Percentiles rank a stretch among this genome's conserved stretches.
Conservation (phyloP, 2,113 vertebrate species). For the Lanius ludovicianus region DNA sequence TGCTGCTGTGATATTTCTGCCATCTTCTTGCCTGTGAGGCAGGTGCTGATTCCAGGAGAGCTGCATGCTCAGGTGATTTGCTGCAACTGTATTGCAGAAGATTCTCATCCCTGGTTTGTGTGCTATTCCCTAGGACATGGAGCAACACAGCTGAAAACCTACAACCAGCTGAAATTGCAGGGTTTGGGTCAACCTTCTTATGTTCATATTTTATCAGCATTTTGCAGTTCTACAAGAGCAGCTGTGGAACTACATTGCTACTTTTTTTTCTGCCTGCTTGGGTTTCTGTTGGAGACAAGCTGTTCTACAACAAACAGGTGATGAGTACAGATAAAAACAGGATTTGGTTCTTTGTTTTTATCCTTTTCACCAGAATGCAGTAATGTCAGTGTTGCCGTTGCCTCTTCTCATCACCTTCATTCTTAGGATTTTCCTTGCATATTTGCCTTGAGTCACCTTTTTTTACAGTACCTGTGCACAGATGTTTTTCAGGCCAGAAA, state of each 20-base stretch:
- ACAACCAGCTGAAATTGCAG: not conserved
- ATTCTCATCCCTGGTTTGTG: not conserved
- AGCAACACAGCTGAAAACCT: not conserved
- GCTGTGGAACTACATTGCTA: not conserved
- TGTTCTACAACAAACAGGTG: not conserved
- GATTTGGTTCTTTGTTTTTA: not conserved
- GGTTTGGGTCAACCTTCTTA: not conserved
- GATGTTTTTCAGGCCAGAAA: not conserved
- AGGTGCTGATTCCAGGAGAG: not conserved
- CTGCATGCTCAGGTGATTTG: not conserved
- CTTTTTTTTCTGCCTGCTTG: not conserved
- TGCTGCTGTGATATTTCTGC: not conserved
- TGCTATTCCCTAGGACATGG: not conserved
- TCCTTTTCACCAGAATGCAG: not conserved
- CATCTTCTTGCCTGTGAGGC: not conserved
- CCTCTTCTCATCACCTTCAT: not conserved
- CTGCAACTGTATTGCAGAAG: not conserved
- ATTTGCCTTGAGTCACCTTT: not conserved
- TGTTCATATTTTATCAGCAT: not conserved
- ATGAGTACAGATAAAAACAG: not conserved
- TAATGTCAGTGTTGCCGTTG: not conserved
- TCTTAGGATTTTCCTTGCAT: not conserved
- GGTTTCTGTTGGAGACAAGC: not conserved
- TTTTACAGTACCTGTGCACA: rapidly evolving
- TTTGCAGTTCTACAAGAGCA: not conserved